Conservation (phyloP, 2,113 vertebrate genomes). For the Ciconia maguari region DNA sequence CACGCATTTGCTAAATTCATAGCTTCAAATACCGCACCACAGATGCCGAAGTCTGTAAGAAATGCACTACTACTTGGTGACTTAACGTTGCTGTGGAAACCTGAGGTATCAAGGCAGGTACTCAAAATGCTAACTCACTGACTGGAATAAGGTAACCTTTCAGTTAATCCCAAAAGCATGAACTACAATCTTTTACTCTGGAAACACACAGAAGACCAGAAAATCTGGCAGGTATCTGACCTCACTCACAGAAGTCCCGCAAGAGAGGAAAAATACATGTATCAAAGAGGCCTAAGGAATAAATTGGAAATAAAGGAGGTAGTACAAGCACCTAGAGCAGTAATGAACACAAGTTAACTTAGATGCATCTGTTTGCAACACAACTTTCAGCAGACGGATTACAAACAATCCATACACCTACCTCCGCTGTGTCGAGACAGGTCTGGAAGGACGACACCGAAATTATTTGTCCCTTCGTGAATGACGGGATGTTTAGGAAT, state of each 20-base stretch:
- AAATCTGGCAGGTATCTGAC: neutral
- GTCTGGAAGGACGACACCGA: conserved; percentile 83
- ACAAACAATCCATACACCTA: conserved; percentile 36
- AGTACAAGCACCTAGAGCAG: neutral
- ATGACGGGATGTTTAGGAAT: conserved; percentile 77
- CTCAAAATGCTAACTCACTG: neutral
- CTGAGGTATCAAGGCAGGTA: neutral
- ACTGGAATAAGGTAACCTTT: neutral
- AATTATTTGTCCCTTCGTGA: conserved; percentile 80
- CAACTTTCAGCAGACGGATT: rapidly evolving
- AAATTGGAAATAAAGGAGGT: neutral
- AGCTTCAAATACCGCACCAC: no score
- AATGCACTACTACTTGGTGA: neutral
- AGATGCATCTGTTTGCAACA: neutral
- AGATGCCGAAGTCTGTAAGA: neutral
- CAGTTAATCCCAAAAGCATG: neutral
- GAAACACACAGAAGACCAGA: neutral
- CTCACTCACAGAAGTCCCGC: neutral
- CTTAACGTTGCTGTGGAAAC: neutral
- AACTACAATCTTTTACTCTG: neutral
- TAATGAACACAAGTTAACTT: neutral
- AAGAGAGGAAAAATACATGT: neutral
- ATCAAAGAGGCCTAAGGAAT: neutral
- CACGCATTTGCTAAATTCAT: neutral
- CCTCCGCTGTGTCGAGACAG: conserved; percentile 85